Conservation (phyloP, 64 coral and sea anemone species). For the Acropora yongei region DNA sequence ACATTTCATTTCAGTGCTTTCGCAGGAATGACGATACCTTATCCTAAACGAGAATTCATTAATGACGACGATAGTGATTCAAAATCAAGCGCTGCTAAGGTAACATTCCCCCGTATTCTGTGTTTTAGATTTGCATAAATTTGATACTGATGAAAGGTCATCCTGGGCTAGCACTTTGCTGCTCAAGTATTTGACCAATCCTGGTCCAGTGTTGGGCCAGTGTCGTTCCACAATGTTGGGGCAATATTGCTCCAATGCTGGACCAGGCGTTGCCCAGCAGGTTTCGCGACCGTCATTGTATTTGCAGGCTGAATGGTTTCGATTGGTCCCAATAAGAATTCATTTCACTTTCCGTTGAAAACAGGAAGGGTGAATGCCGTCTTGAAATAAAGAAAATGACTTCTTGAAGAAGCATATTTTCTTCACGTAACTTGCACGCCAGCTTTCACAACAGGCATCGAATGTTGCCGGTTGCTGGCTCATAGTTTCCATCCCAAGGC, state of each 20-base stretch:
- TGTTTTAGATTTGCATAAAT: no score
- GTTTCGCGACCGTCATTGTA: not conserved
- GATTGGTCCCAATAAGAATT: not conserved
- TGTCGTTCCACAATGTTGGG: no score
- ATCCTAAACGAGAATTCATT: conserved; percentile 97
- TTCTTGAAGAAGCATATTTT: not conserved
- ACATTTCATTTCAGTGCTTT: conserved; percentile 75
- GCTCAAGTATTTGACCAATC: no score
- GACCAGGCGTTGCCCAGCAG: not conserved
- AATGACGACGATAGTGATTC: conserved; percentile 98
- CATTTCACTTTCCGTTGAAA: not conserved
- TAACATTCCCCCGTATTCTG: not conserved
- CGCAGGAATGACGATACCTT: conserved; percentile 84
- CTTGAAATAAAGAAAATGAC: not conserved
- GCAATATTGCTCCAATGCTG: not conserved
- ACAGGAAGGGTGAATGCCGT: not conserved
- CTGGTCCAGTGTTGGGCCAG: no score
- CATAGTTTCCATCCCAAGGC: not conserved
- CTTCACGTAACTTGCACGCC: not conserved
- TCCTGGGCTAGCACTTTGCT: no score
- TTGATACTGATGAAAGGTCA: not conserved
- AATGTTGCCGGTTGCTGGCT: not conserved
- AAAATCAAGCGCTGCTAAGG: conserved; percentile 93
- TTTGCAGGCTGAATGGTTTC: not conserved
- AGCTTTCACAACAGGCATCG: not conserved